These are phyloP conservation scores for Erebia aethiops DNA, from an alignment of 2,888 invertebrate genomes.

Conservation along the genomic window DNA sequence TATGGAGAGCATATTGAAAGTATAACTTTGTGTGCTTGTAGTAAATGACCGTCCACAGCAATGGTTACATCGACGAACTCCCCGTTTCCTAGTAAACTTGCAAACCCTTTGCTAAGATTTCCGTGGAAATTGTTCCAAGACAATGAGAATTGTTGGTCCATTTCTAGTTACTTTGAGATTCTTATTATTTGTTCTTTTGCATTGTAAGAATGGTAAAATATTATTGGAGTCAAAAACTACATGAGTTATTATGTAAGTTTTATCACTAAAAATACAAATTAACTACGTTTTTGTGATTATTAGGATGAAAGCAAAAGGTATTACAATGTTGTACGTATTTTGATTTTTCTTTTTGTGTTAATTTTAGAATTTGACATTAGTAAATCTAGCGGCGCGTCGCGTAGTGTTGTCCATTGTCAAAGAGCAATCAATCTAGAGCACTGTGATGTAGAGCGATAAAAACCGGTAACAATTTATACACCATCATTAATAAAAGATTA, in stretches of 20 bases:
- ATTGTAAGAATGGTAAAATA: constrained; percentile 4
- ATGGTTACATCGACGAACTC: constrained; percentile 85
- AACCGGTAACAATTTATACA: no score
- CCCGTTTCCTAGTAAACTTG: constrained; percentile 82
- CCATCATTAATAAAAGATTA: no score
- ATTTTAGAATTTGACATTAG: constrained; percentile 42
- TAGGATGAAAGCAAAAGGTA: constrained; percentile 37
- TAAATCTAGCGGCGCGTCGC: constrained; percentile 45
- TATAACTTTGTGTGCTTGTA: constrained; percentile 88
- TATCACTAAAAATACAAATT: constrained; percentile 28
- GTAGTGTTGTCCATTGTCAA: constrained; percentile 36
- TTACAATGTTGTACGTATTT: background rate
- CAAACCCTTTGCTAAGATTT: constrained; percentile 86
- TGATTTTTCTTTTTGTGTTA: background rate
- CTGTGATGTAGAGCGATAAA: no score
- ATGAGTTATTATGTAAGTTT: constrained; percentile 19
- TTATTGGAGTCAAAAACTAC: background rate
- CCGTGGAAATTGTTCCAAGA: constrained; percentile 90
- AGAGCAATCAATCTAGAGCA: no score
- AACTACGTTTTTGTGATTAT: constrained; percentile 40
- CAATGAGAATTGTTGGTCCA: constrained; percentile 87
- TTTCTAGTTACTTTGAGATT: constrained; percentile 66
- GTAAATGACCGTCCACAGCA: constrained; percentile 85
- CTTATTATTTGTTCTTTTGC: constrained; percentile 49
- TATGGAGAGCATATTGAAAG: constrained; percentile 88